Conservation (phyloP, 2,113 vertebrate species). For the Apodemus speciosus region DNA sequence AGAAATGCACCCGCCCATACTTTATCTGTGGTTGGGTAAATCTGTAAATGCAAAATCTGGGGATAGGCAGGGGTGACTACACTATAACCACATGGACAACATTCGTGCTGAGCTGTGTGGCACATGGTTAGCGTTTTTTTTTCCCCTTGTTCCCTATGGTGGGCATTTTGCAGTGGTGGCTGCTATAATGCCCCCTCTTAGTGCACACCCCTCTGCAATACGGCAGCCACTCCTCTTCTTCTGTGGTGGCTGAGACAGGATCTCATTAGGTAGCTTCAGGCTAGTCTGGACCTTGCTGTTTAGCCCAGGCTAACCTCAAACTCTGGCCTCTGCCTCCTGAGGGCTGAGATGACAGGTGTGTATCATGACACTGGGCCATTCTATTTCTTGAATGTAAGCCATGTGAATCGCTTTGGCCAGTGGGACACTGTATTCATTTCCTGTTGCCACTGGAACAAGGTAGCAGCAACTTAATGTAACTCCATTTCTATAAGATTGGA, state of each 20-base stretch:
- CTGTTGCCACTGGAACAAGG: conserved; percentile 35
- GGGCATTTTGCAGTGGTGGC: conserved; percentile 1
- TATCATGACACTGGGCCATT: background rate
- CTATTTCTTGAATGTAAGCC: background rate
- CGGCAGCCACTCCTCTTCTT: background rate
- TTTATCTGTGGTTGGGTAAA: background rate
- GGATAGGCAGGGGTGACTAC: background rate
- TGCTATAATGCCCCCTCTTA: background rate
- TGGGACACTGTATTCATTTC: background rate
- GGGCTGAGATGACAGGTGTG: background rate
- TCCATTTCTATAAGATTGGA: background rate
- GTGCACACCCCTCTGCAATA: background rate
- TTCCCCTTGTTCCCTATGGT: conserved; percentile 25
- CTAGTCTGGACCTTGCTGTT: background rate
- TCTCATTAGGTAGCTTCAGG: background rate
- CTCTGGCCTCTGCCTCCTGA: background rate
- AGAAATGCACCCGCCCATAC: background rate
- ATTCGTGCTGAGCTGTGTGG: background rate
- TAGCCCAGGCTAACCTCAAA: background rate
- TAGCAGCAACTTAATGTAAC: background rate
- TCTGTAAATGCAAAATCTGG: background rate
- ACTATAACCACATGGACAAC: background rate
- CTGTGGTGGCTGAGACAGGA: background rate
- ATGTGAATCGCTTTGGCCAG: background rate
- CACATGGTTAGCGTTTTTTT: background rate